A percentile compares a stretch with the other conserved stretches of the same genome.
phyloP scores from a whole-genome alignment of 1,140 invertebrate genomes.

The Cyclargus thomasi region DNA sequence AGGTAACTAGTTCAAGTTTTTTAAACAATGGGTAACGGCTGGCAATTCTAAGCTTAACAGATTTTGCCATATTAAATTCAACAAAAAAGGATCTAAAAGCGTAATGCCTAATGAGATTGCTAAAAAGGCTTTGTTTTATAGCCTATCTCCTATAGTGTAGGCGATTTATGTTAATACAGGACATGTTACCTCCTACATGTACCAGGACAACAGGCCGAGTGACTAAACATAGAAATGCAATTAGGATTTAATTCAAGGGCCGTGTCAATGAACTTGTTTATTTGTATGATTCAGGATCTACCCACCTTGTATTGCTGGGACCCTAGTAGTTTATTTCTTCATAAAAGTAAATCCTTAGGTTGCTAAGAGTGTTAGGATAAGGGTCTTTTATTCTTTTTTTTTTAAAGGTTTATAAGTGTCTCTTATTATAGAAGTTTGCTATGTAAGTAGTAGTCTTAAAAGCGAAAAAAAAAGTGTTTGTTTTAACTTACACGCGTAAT shows the following conservation, averaged over 20 bases:
- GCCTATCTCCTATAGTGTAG: background rate
- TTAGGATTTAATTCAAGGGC: slow-evolving; percentile 34
- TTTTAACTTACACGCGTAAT: too few species aligned
- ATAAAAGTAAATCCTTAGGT: too few species aligned
- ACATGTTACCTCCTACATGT: slow-evolving; percentile 3
- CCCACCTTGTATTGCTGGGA: background rate
- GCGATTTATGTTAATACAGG: slow-evolving; percentile 5
- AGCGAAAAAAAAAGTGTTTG: too few species aligned
- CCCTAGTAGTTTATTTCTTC: background rate
- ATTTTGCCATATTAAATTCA: background rate
- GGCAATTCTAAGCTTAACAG: background rate
- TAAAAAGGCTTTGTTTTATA: slow-evolving; percentile 1
- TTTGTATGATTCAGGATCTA: slow-evolving; percentile 3
- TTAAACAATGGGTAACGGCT: background rate
- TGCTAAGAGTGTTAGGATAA: too few species aligned
- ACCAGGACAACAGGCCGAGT: slow-evolving; percentile 17
- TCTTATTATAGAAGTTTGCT: too few species aligned
- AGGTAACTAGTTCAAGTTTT: too few species aligned
- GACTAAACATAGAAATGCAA: slow-evolving; percentile 46
- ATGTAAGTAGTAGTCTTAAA: too few species aligned
- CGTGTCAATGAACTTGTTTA: slow-evolving; percentile 6
- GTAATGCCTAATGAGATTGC: background rate
- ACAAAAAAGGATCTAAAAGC: background rate
- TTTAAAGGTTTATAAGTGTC: too few species aligned
- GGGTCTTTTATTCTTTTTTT: too few species aligned